These are phyloP conservation scores for Meganola albula DNA, from an alignment of 2,888 invertebrate genomes.

Conservation along the genomic window DNA sequence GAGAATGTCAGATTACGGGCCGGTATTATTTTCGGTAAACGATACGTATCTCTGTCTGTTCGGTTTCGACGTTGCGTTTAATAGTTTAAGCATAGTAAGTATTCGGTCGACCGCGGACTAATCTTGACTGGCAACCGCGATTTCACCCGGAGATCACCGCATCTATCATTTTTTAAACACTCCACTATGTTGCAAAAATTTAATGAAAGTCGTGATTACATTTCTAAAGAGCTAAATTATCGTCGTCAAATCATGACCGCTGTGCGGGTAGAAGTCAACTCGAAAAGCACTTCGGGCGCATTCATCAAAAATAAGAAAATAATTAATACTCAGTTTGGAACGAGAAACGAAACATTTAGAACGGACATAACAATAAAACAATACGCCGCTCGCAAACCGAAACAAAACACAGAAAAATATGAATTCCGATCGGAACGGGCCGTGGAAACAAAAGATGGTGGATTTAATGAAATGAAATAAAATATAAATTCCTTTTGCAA, in stretches of 20 bases:
- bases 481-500: conserved; percentile 75
- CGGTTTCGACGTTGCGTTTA: conserved; percentile 58
- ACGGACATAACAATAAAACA: conserved; percentile 70
- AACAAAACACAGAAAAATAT: conserved; percentile 78
- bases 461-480: conserved; percentile 78
- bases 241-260: conserved; percentile 50
- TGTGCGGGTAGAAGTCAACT: conserved; percentile 32
- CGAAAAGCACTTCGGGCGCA: conserved; percentile 57
- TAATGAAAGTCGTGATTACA: conserved; percentile 56
- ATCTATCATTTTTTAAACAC: conserved; percentile 20
- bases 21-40: conserved; percentile 70
- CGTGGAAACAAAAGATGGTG: conserved; percentile 75
- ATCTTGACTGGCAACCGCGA: conserved; percentile 60
- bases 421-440: conserved; percentile 72
- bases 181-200: conserved; percentile 34
- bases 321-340: conserved; percentile 68
- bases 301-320: conserved; percentile 74
- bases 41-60: conserved; percentile 68
- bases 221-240: conserved; percentile 49
- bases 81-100: conserved; percentile 59
- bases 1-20: conserved; percentile 63
- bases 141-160: conserved; percentile 40
- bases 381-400: conserved; percentile 65
- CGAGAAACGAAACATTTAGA: conserved; percentile 62
- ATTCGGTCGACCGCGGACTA: conserved; percentile 41